These are phyloP conservation scores for Cyanocitta stelleri DNA, from an alignment of 2,113 vertebrate genomes.

Conservation along the genomic window DNA sequence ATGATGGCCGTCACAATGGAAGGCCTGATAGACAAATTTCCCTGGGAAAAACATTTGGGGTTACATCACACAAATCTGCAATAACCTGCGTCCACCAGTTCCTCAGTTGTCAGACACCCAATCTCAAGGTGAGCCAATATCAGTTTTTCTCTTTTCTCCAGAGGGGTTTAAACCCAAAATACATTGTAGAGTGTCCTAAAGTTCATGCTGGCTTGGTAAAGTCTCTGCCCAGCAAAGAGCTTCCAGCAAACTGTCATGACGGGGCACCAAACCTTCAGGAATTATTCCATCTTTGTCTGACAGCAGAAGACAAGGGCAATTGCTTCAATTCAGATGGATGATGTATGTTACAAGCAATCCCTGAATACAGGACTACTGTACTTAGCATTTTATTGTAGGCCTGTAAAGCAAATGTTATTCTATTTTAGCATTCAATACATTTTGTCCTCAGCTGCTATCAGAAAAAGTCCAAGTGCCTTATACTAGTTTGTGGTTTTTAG, in stretches of 20 bases:
- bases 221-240: not conserved
- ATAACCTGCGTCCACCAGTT: not conserved
- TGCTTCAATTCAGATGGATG: not conserved
- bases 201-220: not conserved
- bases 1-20: not conserved
- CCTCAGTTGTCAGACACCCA: not conserved
- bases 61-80: not conserved
- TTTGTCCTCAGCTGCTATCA: not conserved
- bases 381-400: not conserved
- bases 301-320: not conserved
- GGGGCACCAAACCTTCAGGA: not conserved
- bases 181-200: not conserved
- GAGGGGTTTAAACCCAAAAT: not conserved
- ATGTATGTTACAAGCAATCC: not conserved
- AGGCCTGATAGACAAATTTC: not conserved
- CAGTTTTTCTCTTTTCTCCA: not conserved
- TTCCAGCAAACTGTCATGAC: not conserved
- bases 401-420: not conserved
- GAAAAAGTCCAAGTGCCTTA: not conserved
- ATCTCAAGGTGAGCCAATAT: not conserved
- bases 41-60: not conserved
- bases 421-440: not conserved
- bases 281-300: not conserved
- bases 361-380: not conserved
- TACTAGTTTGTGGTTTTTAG: not conserved